Evolutionary conservation across 1,140 invertebrate species (phyloP).

Genomic region (Bombus confusus): DNA sequence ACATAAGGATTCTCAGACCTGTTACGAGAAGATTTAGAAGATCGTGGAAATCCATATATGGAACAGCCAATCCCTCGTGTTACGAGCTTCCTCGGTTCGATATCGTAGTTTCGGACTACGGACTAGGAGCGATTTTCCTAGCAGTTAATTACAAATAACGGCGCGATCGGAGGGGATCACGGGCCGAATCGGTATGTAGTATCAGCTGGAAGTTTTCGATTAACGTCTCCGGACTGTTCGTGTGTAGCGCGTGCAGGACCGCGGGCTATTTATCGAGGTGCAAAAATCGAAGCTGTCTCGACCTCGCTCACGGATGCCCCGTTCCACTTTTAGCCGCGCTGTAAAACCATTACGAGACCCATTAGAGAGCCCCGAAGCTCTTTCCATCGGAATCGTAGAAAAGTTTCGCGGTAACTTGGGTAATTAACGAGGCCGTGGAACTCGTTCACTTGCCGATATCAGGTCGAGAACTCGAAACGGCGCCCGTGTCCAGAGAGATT

Average conservation of each 20-base stretch:
- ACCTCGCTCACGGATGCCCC: slow-evolving; percentile 27
- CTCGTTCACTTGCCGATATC: slow-evolving; percentile 68
- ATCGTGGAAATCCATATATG: background rate
- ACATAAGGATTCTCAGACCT: background rate
- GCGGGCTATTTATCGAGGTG: slow-evolving; percentile 53
- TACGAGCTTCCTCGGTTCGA: background rate
- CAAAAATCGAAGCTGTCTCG: slow-evolving; percentile 55
- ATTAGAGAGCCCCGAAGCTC: slow-evolving; percentile 65
- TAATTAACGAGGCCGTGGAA: slow-evolving; percentile 70
- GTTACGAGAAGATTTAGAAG: background rate
- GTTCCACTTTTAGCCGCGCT: slow-evolving; percentile 17
- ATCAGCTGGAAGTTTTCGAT: slow-evolving; percentile 21
- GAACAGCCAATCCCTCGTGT: background rate
- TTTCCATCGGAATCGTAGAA: slow-evolving; percentile 66
- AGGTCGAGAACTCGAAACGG: slow-evolving; percentile 52
- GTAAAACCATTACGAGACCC: slow-evolving; percentile 68
- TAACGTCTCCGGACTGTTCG: slow-evolving; percentile 6
- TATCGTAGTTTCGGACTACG: background rate
- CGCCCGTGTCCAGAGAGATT: slow-evolving; percentile 49
- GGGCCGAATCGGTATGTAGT: background rate
- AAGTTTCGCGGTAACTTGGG: slow-evolving; percentile 68
- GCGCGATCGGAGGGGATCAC: background rate
- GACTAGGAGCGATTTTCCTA: background rate
- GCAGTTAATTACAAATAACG: slow-evolving; percentile 2
- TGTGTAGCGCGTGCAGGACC: background rate